Evolutionary conservation across 2,113 vertebrate genomes (phyloP), one percentile per base, ranked within the genome.

Genomic region (Crotophaga sulcirostris): DNA sequence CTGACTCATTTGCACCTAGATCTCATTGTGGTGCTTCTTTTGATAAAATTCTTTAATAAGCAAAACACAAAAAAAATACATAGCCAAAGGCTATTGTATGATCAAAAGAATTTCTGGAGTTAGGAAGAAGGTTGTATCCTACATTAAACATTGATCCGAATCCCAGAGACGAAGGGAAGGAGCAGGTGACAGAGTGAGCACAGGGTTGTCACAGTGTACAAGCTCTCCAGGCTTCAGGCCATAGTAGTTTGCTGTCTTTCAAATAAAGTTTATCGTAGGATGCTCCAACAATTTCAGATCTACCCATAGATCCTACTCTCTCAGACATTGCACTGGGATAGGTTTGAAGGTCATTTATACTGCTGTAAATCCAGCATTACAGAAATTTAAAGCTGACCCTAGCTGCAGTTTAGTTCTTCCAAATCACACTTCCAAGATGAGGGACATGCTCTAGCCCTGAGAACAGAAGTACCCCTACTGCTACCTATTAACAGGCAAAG

Each of bases 281-380:
- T 72, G 17, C 5, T 83, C 19, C 40, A 68, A 7, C 7, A 24
- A 10, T 82, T 68, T 87, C 58, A 72, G 47, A 60, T 13, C 18
- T 6, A 63, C 4, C 9, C 20, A 26, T 29, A 33, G 26, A 38
- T 63, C 8, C 44, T 47, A 3, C 10, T n/a, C 13, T 64, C 52
- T 69, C 79, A 63, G 38, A 59, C 0, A 0, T 5, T 40, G 16
- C 36, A 68, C 24, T 4, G 19, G 38, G 19, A 75, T 6, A 44
- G 7, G 24, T 80, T 49, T 80, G 36, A 31, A 77, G 47, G 47
- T 56, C 20, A 59, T 68, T 94, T 59, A 31, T 5, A 4, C 20
- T 64, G 52, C 33, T 78, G 3, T 76, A 76, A 72, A 75, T 44
- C 26, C 47, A 89, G 9, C 10, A 18, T 11, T 77, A 40, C 38